phyloP scores from a whole-genome alignment of 2,113 vertebrate genomes.

The Guaruba guarouba region DNA sequence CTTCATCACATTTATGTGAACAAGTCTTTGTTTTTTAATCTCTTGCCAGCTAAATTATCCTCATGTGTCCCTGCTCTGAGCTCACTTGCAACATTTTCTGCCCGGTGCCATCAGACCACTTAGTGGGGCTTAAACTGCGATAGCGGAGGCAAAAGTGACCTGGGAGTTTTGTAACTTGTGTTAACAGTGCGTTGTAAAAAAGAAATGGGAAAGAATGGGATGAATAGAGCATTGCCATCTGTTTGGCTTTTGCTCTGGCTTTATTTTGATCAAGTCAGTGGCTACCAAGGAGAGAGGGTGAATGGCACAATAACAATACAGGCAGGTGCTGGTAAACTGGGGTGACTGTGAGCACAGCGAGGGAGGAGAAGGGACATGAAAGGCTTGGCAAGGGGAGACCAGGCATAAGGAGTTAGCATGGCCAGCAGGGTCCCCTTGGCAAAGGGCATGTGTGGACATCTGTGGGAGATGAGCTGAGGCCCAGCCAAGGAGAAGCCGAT shows the following conservation, averaged over 20 bases:
- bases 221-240: not conserved
- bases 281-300: not conserved
- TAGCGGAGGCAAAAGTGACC: not conserved
- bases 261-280: not conserved
- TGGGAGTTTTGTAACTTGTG: not conserved
- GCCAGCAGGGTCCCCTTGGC: conserved; percentile 26
- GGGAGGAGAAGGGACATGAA: not conserved
- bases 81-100: not conserved
- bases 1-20: not conserved
- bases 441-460: not conserved
- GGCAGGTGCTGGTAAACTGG: not conserved
- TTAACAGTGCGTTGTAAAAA: not conserved
- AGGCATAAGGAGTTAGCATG: not conserved
- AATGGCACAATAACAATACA: fast-evolving
- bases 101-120: not conserved
- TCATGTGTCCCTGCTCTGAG: not conserved
- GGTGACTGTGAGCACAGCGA: not conserved
- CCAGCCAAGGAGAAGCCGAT: not conserved
- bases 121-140: not conserved
- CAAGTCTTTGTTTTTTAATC: not conserved
- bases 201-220: not conserved
- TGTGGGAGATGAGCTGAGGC: not conserved
- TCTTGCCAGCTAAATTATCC: not conserved
- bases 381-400: not conserved
- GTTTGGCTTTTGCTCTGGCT: not conserved